These are phyloP conservation scores for Troides oblongomaculatus DNA, from an alignment of 2,888 invertebrate genomes.

Conservation along the genomic window DNA sequence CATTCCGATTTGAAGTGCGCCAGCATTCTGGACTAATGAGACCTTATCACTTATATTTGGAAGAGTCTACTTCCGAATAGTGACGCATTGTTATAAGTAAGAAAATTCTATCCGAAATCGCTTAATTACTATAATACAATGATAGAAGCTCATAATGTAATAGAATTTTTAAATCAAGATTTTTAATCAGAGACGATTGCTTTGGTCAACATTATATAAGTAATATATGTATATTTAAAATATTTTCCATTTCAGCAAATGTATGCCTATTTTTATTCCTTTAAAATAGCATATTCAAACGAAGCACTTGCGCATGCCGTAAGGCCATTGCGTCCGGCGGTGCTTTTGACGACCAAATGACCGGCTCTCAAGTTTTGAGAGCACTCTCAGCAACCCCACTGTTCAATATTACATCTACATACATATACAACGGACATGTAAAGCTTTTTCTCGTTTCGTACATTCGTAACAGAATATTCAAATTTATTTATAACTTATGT, in stretches of 20 bases:
- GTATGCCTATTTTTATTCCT: conserved; percentile 39
- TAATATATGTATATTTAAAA: too few species aligned
- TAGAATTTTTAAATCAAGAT: too few species aligned
- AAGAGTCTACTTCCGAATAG: too few species aligned
- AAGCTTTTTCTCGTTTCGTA: conserved; percentile 4
- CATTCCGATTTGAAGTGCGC: too few species aligned
- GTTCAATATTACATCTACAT: conserved; percentile 43
- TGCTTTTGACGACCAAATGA: conserved; percentile 51
- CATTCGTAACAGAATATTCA: neutral
- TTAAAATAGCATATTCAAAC: conserved; percentile 37
- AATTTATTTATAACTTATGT: neutral
- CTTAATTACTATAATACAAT: too few species aligned
- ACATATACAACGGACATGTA: conserved; percentile 22
- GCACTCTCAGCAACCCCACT: conserved; percentile 46
- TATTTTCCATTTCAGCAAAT: conserved; percentile 30
- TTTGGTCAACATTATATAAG: too few species aligned
- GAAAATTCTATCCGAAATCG: too few species aligned
- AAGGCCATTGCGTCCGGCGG: conserved; percentile 39
- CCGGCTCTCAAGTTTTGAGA: conserved; percentile 43
- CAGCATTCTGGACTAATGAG: too few species aligned
- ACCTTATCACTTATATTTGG: too few species aligned
- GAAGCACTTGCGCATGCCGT: conserved; percentile 41
- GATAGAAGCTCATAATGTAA: too few species aligned
- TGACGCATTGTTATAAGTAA: too few species aligned
- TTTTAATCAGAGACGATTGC: too few species aligned